A percentile compares a stretch with the other conserved stretches of the same genome.
phyloP scores from a whole-genome alignment of 2,888 invertebrate genomes.

The Odontocerum albicorne region DNA sequence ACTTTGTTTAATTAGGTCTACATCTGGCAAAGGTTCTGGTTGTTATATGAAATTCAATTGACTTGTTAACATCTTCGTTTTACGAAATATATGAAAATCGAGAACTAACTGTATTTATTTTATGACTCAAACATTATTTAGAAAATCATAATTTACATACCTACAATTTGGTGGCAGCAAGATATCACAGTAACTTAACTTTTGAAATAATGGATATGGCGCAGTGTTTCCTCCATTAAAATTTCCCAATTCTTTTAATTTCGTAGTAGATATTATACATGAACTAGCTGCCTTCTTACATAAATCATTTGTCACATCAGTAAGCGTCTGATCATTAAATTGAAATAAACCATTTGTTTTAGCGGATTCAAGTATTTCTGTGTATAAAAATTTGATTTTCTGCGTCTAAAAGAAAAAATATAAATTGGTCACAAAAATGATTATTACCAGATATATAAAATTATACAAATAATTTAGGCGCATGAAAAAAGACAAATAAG shows the following conservation, averaged over 20 bases:
- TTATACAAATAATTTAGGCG: background rate
- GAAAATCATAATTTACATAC: slow-evolving; percentile 7
- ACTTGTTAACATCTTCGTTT: too few relatives aligned
- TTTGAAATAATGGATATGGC: slow-evolving; percentile 11
- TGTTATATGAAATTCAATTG: too few relatives aligned
- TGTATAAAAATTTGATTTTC: slow-evolving; percentile 16
- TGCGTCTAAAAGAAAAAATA: slow-evolving; percentile 22
- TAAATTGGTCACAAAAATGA: background rate
- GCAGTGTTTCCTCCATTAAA: slow-evolving; percentile 29
- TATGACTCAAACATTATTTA: too few relatives aligned
- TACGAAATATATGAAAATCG: too few relatives aligned
- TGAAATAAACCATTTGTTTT: background rate
- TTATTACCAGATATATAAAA: background rate
- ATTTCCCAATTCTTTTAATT: slow-evolving; percentile 4
- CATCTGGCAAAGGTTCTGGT: too few relatives aligned
- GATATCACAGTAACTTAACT: slow-evolving; percentile 22
- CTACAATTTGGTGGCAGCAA: slow-evolving; percentile 30
- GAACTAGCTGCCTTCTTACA: too few relatives aligned
- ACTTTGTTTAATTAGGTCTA: background rate
- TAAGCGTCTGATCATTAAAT: background rate
- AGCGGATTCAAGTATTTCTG: slow-evolving; percentile 11
- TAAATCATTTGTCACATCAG: too few relatives aligned
- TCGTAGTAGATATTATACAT: too few relatives aligned
- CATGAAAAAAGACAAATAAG: too few relatives aligned
- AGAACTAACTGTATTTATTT: too few relatives aligned